These are phyloP conservation scores for Lepas anatifera DNA, from an alignment of 2,888 invertebrate species.

Conservation along the genomic window DNA sequence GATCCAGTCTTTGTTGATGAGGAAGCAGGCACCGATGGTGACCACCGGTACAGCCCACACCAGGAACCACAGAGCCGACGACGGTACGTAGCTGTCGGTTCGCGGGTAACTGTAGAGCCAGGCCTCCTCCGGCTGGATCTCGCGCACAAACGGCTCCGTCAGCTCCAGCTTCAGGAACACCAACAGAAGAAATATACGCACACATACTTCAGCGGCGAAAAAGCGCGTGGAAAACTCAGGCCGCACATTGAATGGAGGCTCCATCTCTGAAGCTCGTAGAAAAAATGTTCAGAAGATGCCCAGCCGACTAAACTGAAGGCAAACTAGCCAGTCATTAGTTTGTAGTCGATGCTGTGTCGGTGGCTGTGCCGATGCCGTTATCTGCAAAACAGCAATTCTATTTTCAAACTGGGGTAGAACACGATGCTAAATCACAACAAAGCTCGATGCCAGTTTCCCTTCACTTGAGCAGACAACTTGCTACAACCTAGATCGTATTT, in stretches of 20 bases:
- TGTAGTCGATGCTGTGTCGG: too few relatives aligned
- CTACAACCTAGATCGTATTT: too few relatives aligned
- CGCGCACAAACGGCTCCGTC: conserved; percentile 54
- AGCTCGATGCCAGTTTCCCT: too few relatives aligned
- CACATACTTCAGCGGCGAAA: neutral
- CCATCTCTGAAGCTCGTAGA: too few relatives aligned
- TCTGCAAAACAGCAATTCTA: too few relatives aligned
- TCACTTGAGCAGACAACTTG: too few relatives aligned
- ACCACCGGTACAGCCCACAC: conserved; percentile 51
- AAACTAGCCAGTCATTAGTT: too few relatives aligned
- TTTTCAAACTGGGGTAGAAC: too few relatives aligned
- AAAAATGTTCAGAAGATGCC: too few relatives aligned
- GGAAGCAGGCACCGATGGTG: conserved; percentile 42
- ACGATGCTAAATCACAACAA: too few relatives aligned
- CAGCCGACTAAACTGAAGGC: too few relatives aligned
- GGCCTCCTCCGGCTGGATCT: conserved; percentile 60
- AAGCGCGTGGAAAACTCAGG: neutral
- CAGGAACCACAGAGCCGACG: conserved; percentile 50
- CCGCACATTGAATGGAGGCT: neutral
- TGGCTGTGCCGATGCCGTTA: too few relatives aligned
- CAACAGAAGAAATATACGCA: neutral
- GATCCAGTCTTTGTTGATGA: conserved; percentile 46
- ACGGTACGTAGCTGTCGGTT: conserved; percentile 55
- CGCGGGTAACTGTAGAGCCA: conserved; percentile 69
- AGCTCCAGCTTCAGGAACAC: conserved; percentile 45